Evolutionary conservation across 2,113 vertebrate species (phyloP), one percentile per base, ranked within the genome.

Genomic region (Anarrhichthys ocellatus): DNA sequence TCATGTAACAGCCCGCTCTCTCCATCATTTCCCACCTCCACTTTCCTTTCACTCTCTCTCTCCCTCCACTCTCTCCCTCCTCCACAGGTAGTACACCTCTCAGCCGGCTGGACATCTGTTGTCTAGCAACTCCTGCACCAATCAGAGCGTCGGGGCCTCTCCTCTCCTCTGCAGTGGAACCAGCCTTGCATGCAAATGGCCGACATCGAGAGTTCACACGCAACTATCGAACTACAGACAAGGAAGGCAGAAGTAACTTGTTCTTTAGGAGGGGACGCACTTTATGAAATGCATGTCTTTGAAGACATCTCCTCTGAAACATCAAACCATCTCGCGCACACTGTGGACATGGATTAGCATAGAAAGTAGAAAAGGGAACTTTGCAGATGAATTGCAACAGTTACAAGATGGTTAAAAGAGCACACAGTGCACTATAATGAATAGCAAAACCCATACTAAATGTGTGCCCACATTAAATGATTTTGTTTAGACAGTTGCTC

Each of bases 81-180:
- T 92, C 93, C 93, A 95, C 94, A 95, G 94, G 94, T 95, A 95
- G 90, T 87, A 90, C 86, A 90, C 90, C 92, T 93, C 90, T 85
- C 91, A 91, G 91, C 81, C 65, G 74, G 75, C 93, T 93, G 93
- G 94, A 95, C 94, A 95, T 95, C 94, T 95, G 94, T 95, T 95
- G 94, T 95, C 94, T 95, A 95, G 94, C 94, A 95, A 95, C 94
- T 93, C 91, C 90, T 92, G 84, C 90, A 92, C 93, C 94, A 95
- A 95, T 95, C 93, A 92, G 84, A 94, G 92, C 48, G 68, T 73
- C 83, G 87, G 91, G 90, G 87, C 56, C 81, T 93, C 88, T 87
- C 86, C 81, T 93, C 85, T 92, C 84, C 91, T 93, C 94, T 94
- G 94, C 94, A 95, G 93, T 95, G 94, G 87, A 95, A 95, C 94